Percentiles rank a stretch among this genome's conserved stretches.
Evolutionary conservation across 2,888 invertebrate genomes (phyloP).

Genomic region (Perithous albicinctus): DNA sequence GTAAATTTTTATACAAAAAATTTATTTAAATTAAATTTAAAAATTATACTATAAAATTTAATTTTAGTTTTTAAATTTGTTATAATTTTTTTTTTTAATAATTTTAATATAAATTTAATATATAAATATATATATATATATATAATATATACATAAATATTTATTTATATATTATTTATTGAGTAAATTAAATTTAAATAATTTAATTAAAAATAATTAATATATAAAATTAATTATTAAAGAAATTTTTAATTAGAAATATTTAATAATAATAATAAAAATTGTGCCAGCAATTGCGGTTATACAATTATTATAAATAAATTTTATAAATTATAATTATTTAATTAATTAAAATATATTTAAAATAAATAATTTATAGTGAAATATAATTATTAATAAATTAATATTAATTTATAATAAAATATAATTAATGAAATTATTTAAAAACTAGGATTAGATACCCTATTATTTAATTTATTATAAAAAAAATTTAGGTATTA

Average conservation of each 20-base stretch:
- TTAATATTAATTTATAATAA: slow-evolving; percentile 53
- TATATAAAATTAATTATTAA: slow-evolving; percentile 83
- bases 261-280: slow-evolving; percentile 87
- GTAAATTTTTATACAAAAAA: too few species aligned
- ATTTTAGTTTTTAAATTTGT: too few species aligned
- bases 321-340: slow-evolving; percentile 81
- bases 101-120: too few species aligned
- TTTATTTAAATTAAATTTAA: too few species aligned
- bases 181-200: slow-evolving; percentile 84
- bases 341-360: slow-evolving; percentile 86
- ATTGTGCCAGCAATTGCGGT: slow-evolving; percentile 91
- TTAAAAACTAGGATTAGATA: slow-evolving; percentile 88
- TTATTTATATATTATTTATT: slow-evolving; percentile 85
- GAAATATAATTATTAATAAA: slow-evolving; percentile 83
- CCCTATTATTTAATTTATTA: slow-evolving; percentile 88
- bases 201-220: slow-evolving; percentile 84
- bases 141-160: too few species aligned
- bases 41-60: too few species aligned
- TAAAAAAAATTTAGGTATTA: slow-evolving; percentile 86
- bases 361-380: slow-evolving; percentile 82
- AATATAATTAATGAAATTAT: too few species aligned
- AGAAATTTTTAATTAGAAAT: slow-evolving; percentile 88
- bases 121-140: too few species aligned
- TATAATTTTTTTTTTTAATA: too few species aligned
- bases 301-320: slow-evolving; percentile 87